Conservation (phyloP, 1,140 invertebrate genomes). For the Pseudomyrmex gracilis region DNA sequence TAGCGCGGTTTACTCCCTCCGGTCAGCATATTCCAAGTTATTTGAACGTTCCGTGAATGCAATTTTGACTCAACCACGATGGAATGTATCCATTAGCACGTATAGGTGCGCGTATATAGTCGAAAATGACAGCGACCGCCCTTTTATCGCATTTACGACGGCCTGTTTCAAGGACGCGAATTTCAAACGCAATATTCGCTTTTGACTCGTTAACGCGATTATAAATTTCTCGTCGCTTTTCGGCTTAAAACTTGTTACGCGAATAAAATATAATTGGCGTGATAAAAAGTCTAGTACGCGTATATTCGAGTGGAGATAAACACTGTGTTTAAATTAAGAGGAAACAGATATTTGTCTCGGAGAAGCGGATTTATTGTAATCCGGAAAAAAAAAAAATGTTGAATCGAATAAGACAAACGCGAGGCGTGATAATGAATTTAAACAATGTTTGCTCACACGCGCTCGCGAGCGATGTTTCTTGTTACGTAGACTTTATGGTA, state of each 20-base stretch:
- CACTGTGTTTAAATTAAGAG: too few species aligned
- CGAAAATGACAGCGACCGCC: neutral
- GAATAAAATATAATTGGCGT: neutral
- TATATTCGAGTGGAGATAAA: too few species aligned
- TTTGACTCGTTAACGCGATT: slow-evolving; percentile 3
- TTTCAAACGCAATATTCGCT: neutral
- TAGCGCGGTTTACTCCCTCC: slow-evolving; percentile 7
- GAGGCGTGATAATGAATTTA: slow-evolving; percentile 37
- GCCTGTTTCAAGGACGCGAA: neutral
- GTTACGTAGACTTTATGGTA: slow-evolving; percentile 26
- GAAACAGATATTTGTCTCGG: too few species aligned
- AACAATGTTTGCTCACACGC: slow-evolving; percentile 17
- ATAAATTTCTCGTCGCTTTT: neutral
- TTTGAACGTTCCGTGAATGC: slow-evolving; percentile 39
- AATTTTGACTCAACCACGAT: slow-evolving; percentile 49
- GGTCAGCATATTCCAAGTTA: slow-evolving; percentile 40
- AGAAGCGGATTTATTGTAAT: neutral
- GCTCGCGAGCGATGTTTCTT: neutral
- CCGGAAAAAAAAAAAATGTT: neutral
- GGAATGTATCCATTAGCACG: slow-evolving; percentile 52
- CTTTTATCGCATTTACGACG: slow-evolving; percentile 29
- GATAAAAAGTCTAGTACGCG: neutral
- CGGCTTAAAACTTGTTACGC: neutral
- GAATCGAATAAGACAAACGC: slow-evolving; percentile 20
- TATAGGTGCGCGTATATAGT: slow-evolving; percentile 26